phyloP scores from a whole-genome alignment of 1,140 invertebrate genomes.

The Melitaea cinxia region DNA sequence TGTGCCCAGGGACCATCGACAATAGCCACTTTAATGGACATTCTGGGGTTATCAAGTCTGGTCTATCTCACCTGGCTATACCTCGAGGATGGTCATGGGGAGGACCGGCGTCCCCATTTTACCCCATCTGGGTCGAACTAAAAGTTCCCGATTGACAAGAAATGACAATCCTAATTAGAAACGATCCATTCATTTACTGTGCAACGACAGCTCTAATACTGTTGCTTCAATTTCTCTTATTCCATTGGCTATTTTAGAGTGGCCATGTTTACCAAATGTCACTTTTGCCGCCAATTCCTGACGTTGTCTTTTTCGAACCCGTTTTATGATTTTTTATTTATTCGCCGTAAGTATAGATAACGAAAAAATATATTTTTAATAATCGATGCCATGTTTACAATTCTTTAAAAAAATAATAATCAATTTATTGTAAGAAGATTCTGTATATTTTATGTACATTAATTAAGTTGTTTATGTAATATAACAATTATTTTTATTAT shows the following conservation, averaged over 20 bases:
- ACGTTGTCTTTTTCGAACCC: constrained; percentile 8
- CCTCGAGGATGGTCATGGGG: constrained; percentile 91
- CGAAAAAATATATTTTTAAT: constrained; percentile 29
- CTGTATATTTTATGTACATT: constrained; percentile 27
- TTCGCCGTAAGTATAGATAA: constrained; percentile 29
- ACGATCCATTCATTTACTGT: constrained; percentile 40
- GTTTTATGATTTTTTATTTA: constrained; percentile 3
- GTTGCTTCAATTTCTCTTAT: constrained; percentile 48
- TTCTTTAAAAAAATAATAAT: constrained; percentile 20
- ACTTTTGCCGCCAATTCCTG: constrained; percentile 23
- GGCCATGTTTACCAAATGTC: constrained; percentile 40
- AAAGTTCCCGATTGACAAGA: constrained; percentile 72
- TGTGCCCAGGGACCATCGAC: constrained; percentile 55
- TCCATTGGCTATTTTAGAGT: constrained; percentile 39
- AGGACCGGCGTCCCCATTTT: constrained; percentile 87
- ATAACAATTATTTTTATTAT: constrained; percentile 26
- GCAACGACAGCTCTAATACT: constrained; percentile 42
- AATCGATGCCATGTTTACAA: constrained; percentile 36
- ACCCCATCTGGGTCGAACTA: constrained; percentile 86
- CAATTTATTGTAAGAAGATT: constrained; percentile 17
- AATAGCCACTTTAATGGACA: constrained; percentile 77
- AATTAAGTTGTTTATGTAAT: constrained; percentile 30
- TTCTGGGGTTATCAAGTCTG: constrained; percentile 85
- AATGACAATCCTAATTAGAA: constrained; percentile 33
- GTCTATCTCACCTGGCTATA: constrained; percentile 89